phyloP scores from a whole-genome alignment of 2,888 invertebrate species.

The Tetragonula carbonaria region DNA sequence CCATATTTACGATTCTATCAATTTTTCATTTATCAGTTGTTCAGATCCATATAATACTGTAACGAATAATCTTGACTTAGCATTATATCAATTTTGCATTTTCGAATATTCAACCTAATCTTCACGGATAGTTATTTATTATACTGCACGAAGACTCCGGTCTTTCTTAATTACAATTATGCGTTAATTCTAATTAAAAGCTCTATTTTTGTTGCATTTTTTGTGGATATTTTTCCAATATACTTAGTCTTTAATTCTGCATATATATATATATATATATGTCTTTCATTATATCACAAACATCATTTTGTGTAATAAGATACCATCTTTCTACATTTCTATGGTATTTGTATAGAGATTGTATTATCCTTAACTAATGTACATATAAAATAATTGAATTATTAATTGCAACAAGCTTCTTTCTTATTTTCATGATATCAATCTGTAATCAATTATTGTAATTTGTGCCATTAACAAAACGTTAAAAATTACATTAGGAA shows the following conservation, averaged over 20 bases:
- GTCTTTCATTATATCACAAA: constrained; percentile 29
- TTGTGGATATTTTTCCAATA: constrained; percentile 11
- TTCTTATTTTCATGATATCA: constrained; percentile 33
- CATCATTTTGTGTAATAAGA: constrained; percentile 14
- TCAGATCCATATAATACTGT: constrained; percentile 62
- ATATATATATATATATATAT: constrained; percentile 1
- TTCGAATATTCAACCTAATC: constrained; percentile 41
- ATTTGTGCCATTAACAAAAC: constrained; percentile 30
- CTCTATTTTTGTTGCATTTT: constrained; percentile 17
- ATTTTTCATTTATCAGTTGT: constrained; percentile 60
- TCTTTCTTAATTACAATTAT: constrained; percentile 40
- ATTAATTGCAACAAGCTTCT: constrained; percentile 58
- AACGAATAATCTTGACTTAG: constrained; percentile 63
- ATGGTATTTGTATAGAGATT: constrained; percentile 19
- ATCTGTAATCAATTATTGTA: neutral
- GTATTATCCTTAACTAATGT: constrained; percentile 21
- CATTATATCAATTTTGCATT: constrained; percentile 44
- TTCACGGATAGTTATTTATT: constrained; percentile 31
- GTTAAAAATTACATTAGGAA: constrained; percentile 14
- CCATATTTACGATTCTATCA: constrained; percentile 67
- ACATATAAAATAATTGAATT: constrained; percentile 41
- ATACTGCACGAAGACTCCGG: constrained; percentile 13
- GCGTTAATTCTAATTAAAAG: constrained; percentile 45
- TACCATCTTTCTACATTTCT: constrained; percentile 10
- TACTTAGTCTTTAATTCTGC: constrained; percentile 25